Evolutionary conservation across 1,140 invertebrate genomes (phyloP).

Genomic region (Papilio machaon): DNA sequence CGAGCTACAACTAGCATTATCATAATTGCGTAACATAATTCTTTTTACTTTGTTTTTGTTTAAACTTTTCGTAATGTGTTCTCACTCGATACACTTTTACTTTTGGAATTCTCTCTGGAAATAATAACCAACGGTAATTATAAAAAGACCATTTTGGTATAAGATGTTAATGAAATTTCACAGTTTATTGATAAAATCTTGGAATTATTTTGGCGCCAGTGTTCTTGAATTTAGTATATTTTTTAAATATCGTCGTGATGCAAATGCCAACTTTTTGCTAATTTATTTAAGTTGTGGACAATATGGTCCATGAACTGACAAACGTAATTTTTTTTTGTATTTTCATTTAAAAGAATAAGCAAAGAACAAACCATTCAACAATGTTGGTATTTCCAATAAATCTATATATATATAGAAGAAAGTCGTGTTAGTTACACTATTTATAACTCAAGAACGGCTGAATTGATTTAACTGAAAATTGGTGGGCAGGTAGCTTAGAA

Average conservation of each 20-base stretch:
- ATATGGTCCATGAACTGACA: not conserved
- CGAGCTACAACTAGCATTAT: no score
- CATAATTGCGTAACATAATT: no score
- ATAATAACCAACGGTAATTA: not conserved
- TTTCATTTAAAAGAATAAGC: not conserved
- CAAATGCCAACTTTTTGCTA: not conserved
- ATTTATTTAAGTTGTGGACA: not conserved
- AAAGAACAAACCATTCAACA: not conserved
- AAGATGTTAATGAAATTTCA: constrained; percentile 4
- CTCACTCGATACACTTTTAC: constrained; percentile 29
- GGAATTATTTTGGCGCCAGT: not conserved
- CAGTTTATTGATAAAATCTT: constrained; percentile 20
- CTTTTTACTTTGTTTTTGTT: not conserved
- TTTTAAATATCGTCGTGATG: not conserved
- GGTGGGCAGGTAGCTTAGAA: no score
- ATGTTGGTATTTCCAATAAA: not conserved
- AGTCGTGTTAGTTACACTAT: no score
- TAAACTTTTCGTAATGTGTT: not conserved
- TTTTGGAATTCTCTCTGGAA: not conserved
- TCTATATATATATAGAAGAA: no score
- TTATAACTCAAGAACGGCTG: no score
- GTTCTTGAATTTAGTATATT: not conserved
- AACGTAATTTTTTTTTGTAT: not conserved
- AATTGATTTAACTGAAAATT: no score
- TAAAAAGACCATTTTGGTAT: not conserved